Conservation (phyloP, 2,797 vertebrate genomes). For the Crocidura indochinensis region DNA sequence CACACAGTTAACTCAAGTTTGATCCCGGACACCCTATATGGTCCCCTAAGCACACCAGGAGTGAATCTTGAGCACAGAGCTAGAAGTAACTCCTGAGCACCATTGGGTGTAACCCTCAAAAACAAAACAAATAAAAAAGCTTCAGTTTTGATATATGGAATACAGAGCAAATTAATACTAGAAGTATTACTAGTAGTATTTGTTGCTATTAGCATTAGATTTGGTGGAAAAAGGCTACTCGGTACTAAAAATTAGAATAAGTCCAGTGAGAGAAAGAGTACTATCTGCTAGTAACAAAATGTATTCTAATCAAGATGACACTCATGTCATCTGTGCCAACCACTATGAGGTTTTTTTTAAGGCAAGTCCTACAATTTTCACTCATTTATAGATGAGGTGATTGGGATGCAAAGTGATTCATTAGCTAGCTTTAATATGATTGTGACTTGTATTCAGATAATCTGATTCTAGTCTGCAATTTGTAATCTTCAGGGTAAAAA, state of each 20-base stretch:
- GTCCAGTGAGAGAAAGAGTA: background rate
- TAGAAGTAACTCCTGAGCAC: no score
- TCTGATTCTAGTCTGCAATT: background rate
- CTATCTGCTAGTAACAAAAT: background rate
- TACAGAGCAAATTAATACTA: background rate
- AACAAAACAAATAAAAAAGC: background rate
- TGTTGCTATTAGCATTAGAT: background rate
- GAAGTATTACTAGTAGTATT: no score
- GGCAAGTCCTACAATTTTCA: background rate
- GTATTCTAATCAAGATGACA: slow-evolving; percentile 1
- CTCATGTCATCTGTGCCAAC: background rate
- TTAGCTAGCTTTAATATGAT: background rate
- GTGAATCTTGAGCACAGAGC: no score
- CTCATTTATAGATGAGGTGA: slow-evolving; percentile 21
- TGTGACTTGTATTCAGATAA: slow-evolving; percentile 15
- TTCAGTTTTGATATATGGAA: slow-evolving; percentile 13
- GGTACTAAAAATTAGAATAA: background rate
- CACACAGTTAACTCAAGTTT: no score
- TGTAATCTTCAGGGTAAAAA: background rate
- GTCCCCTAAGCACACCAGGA: no score
- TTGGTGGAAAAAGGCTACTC: background rate
- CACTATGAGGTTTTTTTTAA: background rate
- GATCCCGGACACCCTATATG: no score
- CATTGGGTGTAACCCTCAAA: no score
- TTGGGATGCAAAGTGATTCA: background rate